Evolutionary conservation across 2,113 vertebrate species (phyloP).

Genomic region (Elachura formosa): DNA sequence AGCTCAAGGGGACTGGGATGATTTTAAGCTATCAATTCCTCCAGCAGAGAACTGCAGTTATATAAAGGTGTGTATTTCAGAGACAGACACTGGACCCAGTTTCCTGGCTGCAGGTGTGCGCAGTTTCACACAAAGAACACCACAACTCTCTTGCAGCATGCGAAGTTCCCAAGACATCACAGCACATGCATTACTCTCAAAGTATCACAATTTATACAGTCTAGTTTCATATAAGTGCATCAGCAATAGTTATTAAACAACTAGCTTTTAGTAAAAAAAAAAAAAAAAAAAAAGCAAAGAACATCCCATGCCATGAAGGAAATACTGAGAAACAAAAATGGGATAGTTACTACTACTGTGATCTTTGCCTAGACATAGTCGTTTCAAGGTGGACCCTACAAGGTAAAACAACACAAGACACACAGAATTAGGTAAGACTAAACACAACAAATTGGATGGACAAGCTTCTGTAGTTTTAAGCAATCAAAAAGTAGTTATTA

Average conservation of each 20-base stretch:
- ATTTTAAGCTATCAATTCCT: constrained; percentile 7
- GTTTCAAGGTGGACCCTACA: constrained; percentile 99
- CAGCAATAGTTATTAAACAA: constrained; percentile 12
- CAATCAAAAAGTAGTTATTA: constrained; percentile 78
- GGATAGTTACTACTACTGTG: constrained; percentile 99
- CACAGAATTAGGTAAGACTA: constrained; percentile 88
- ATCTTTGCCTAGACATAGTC: constrained; percentile 99
- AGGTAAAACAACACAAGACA: constrained; percentile 96
- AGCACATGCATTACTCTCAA: constrained; percentile 38
- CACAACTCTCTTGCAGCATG: constrained; percentile 47
- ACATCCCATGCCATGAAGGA: constrained; percentile 79
- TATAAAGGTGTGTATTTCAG: constrained; percentile 29
- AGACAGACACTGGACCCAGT: constrained; percentile 12
- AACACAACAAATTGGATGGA: constrained; percentile 75
- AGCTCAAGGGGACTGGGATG: constrained; percentile 3
- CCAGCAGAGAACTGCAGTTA: constrained; percentile 39
- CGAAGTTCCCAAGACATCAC: constrained; percentile 29
- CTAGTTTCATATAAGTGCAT: not conserved
- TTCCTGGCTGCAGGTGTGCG: constrained; percentile 37
- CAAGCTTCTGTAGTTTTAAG: constrained; percentile 84
- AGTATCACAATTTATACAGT: not conserved
- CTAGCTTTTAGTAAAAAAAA: constrained; percentile 59
- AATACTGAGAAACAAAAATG: constrained; percentile 81
- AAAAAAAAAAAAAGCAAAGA: not conserved
- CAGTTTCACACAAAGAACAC: constrained; percentile 13